These are phyloP conservation scores for Trichonephila inaurata DNA, from an alignment of 1,140 invertebrate species.

Conservation along the genomic window DNA sequence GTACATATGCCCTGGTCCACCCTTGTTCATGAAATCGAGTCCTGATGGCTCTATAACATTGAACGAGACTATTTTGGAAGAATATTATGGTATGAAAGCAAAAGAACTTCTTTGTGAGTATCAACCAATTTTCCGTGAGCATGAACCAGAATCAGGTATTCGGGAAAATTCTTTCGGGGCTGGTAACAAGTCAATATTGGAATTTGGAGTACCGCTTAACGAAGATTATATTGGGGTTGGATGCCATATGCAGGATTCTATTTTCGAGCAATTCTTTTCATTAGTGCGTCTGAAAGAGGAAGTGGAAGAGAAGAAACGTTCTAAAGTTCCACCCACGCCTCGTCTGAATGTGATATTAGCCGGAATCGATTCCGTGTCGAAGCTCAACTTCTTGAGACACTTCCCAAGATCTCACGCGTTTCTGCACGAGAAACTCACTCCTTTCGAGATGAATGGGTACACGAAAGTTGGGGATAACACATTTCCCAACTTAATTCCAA, in stretches of 20 bases:
- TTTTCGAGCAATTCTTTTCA: slow-evolving; percentile 3
- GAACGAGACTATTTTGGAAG: neutral
- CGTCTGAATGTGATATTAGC: slow-evolving; percentile 81
- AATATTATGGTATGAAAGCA: neutral
- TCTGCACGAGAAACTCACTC: slow-evolving; percentile 79
- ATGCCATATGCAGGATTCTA: slow-evolving; percentile 9
- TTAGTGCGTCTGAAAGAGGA: slow-evolving; percentile 43
- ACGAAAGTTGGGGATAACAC: slow-evolving; percentile 82
- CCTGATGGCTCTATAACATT: neutral
- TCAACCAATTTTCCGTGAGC: neutral
- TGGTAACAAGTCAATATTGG: neutral
- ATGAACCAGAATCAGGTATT: neutral
- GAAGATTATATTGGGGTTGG: slow-evolving; percentile 17
- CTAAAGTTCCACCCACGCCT: neutral
- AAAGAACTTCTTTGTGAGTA: slow-evolving; percentile 1
- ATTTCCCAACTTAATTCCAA: slow-evolving; percentile 81
- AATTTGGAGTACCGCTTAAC: neutral
- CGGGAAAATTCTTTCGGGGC: neutral
- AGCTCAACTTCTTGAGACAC: slow-evolving; percentile 84
- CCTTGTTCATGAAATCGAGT: neutral
- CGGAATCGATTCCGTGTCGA: slow-evolving; percentile 84
- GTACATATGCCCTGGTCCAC: neutral
- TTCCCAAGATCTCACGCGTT: slow-evolving; percentile 82
- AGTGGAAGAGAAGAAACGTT: slow-evolving; percentile 13
- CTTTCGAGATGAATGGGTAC: slow-evolving; percentile 80